Evolutionary conservation across 92 coral and sea anemone species (phyloP), one percentile per base, ranked within the genome.

Genomic region (Ricordea florida): DNA sequence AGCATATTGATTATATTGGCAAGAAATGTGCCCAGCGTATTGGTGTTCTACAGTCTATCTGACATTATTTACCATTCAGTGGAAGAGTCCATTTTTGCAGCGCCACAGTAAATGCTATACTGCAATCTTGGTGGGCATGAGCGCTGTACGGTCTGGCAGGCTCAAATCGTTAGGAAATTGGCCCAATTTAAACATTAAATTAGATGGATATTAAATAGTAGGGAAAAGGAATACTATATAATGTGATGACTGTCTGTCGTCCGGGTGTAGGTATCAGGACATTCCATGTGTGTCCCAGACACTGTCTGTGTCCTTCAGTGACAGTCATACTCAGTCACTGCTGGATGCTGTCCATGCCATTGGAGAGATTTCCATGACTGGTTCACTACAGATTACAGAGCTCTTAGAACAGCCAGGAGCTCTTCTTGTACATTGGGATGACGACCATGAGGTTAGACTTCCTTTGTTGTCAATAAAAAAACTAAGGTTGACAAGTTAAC

Each of bases 371-470:
- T 83, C 89, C 56, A 94, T 94, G 98, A 92, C 97, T 29, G 98
- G 98, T 1, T 83, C 98, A 7, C 65, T 94, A 37, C 98, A 94
- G 74, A 83, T 94, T 57, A 89, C 93, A 20, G 97, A 86, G 10
- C 68, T 94, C 47, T 24, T 77, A 42, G 98, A 94, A 51, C 94
- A 88, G 60, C 93, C 98, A 24, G 98, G 98, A 6, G 98, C 94
- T 41, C 88, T 94, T 67, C 90, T 88, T 14, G 93, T 94, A 26
- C 96, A 92, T 38, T 94, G 98, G 98, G 96, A 91, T 88, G 98
- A 94, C 63, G 98, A 73, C 68, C 68, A 57, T 42, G 7, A 8
- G 17, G 37, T 8, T 15, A 9, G 17, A 27, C 3, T 61, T 18
- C 30, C n/a, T 11, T 17, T 34, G 49, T 61, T 35, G 29, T 35